A percentile compares a stretch with the other conserved stretches of the same genome.
Conservation (phyloP, 2,113 vertebrate genomes). For the Accipiter cooperii region DNA sequence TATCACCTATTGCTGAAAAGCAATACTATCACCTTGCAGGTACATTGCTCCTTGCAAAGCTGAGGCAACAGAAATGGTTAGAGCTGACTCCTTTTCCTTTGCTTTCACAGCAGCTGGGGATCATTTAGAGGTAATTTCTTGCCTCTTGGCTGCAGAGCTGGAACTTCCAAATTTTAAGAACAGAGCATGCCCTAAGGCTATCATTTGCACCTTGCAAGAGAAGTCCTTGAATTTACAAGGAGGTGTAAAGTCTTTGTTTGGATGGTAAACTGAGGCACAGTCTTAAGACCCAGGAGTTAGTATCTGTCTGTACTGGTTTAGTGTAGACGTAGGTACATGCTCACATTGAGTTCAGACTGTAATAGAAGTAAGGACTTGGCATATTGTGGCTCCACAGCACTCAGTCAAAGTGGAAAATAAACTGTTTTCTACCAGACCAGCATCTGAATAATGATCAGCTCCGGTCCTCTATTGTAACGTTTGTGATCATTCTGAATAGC, state of each 20-base stretch:
- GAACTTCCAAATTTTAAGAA: neutral
- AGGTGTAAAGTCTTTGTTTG: neutral
- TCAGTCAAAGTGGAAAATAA: neutral
- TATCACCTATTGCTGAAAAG: neutral
- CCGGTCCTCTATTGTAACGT: neutral
- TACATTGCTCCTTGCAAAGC: neutral
- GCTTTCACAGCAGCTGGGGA: neutral
- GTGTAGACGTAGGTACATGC: accelerated
- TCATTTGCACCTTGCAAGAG: neutral
- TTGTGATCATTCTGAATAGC: neutral
- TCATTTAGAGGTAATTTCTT: neutral
- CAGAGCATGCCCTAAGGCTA: neutral
- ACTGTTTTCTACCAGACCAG: neutral
- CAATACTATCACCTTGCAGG: neutral
- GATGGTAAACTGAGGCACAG: neutral
- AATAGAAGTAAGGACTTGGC: neutral
- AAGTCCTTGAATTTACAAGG: neutral
- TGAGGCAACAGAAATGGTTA: neutral
- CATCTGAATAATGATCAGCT: neutral
- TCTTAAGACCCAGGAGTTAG: neutral
- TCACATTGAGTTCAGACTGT: neutral
- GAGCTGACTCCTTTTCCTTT: neutral
- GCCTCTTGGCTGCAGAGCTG: neutral
- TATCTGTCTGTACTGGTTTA: neutral
- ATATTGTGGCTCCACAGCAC: neutral